These are phyloP conservation scores for Amphipyra berbera DNA, from an alignment of 2,888 invertebrate species.

Conservation along the genomic window DNA sequence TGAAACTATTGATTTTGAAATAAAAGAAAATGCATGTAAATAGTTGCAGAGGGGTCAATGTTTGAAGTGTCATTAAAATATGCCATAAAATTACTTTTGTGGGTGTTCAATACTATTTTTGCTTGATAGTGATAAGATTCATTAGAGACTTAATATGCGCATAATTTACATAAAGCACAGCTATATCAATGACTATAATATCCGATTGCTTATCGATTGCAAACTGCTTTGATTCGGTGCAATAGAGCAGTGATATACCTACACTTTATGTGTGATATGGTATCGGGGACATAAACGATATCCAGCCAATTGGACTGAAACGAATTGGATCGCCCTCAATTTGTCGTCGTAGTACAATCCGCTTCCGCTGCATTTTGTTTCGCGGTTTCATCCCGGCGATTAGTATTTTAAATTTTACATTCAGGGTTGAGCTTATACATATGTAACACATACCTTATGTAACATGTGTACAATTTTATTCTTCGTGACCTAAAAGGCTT, in stretches of 20 bases:
- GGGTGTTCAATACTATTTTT: slow-evolving; percentile 6
- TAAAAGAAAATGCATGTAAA: slow-evolving; percentile 15
- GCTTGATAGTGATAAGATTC: slow-evolving; percentile 18
- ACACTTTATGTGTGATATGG: slow-evolving; percentile 72
- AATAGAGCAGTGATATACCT: slow-evolving; percentile 69
- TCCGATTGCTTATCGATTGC: slow-evolving; percentile 74
- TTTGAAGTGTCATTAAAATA: slow-evolving; percentile 6
- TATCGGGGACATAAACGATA: slow-evolving; percentile 86
- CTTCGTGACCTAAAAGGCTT: slow-evolving; percentile 76
- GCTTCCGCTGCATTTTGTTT: slow-evolving; percentile 85
- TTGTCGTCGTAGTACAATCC: slow-evolving; percentile 79
- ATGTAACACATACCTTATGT: slow-evolving; percentile 33
- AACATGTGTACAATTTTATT: slow-evolving; percentile 63
- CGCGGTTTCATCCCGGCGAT: slow-evolving; percentile 69
- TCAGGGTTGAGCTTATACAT: slow-evolving; percentile 45
- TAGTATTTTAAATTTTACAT: slow-evolving; percentile 66
- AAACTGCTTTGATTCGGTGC: slow-evolving; percentile 76
- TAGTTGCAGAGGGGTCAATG: slow-evolving; percentile 6
- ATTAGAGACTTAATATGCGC: slow-evolving; percentile 18
- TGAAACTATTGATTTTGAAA: slow-evolving; percentile 24
- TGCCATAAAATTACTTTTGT: slow-evolving; percentile 12
- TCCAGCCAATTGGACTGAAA: slow-evolving; percentile 88
- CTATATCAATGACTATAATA: slow-evolving; percentile 52
- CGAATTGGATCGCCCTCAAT: slow-evolving; percentile 89
- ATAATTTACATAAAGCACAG: slow-evolving; percentile 18